These are phyloP conservation scores for Anguilla obscura DNA, from an alignment of 2,797 vertebrate species.

Conservation along the genomic window DNA sequence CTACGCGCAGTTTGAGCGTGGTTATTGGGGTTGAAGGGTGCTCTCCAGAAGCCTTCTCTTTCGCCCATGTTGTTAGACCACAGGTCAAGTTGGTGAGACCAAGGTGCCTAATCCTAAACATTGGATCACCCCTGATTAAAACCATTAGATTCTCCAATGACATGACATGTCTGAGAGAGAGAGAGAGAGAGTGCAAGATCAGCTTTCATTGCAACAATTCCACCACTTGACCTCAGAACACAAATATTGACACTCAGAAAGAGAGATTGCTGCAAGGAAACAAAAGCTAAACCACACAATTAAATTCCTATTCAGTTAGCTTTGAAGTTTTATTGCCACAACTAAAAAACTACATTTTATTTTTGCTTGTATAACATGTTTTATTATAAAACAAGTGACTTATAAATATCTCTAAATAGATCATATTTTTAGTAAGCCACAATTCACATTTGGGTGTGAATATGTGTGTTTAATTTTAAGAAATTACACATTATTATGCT, in stretches of 20 bases:
- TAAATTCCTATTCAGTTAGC: background rate
- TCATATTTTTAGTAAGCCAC: background rate
- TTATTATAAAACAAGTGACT: background rate
- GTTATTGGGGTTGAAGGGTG: background rate
- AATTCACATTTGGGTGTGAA: background rate
- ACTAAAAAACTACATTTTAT: background rate
- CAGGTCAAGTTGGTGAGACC: background rate
- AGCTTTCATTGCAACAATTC: background rate
- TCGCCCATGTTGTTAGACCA: background rate
- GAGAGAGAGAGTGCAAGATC: background rate
- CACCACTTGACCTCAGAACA: background rate
- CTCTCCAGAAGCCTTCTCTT: background rate
- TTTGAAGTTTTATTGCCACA: background rate
- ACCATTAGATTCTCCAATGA: background rate
- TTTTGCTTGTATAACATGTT: background rate
- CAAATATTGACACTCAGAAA: constrained; percentile 11
- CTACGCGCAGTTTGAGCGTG: background rate
- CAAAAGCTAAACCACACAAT: background rate
- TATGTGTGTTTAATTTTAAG: too few species aligned
- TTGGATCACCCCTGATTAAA: background rate
- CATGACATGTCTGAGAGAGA: background rate
- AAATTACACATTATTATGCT: too few species aligned
- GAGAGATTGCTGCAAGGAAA: background rate
- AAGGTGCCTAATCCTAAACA: background rate
- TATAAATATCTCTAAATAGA: background rate